A percentile compares a stretch with the other conserved stretches of the same genome.
Evolutionary conservation across 2,113 vertebrate species (phyloP).

Genomic region (Macquaria ambigua): DNA sequence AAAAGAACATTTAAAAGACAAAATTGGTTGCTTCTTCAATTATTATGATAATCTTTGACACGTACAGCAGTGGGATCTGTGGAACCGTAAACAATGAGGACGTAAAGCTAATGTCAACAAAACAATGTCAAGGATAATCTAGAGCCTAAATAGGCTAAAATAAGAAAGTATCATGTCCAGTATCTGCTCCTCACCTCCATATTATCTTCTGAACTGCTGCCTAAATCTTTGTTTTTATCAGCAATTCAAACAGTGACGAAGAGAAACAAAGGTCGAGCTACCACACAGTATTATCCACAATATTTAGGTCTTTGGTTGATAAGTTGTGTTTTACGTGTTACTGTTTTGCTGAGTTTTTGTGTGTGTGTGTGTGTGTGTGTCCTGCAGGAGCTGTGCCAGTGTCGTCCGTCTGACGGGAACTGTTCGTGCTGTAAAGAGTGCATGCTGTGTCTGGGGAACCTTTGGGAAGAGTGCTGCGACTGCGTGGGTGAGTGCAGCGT

Average conservation of each 20-base stretch:
- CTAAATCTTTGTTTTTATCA: not conserved
- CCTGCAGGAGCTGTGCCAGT: slow-evolving; percentile 96
- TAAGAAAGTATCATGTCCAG: not conserved
- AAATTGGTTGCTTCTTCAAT: too few relatives aligned
- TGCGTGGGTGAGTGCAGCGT: slow-evolving; percentile 93
- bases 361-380: slow-evolving; percentile 18
- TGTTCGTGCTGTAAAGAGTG: slow-evolving; percentile 99
- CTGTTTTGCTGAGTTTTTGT: not conserved
- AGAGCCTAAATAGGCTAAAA: not conserved
- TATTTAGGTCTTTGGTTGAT: not conserved
- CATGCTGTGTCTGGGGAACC: slow-evolving; percentile 96
- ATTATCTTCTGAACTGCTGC: not conserved
- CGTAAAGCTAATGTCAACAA: not conserved
- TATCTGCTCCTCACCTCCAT: not conserved
- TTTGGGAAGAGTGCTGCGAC: slow-evolving; percentile 99
- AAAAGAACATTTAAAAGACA: not conserved
- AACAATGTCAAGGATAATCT: too few relatives aligned
- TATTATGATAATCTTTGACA: not conserved
- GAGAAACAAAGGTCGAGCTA: not conserved
- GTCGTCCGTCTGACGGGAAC: slow-evolving; percentile 95
- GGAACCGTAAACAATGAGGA: too few relatives aligned
- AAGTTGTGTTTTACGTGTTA: not conserved
- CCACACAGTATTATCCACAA: too few relatives aligned
- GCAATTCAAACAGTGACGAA: not conserved
- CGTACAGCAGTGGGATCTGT: not conserved